Conservation (phyloP, 2,888 invertebrate genomes). For the Cecidostiba fungosa region DNA sequence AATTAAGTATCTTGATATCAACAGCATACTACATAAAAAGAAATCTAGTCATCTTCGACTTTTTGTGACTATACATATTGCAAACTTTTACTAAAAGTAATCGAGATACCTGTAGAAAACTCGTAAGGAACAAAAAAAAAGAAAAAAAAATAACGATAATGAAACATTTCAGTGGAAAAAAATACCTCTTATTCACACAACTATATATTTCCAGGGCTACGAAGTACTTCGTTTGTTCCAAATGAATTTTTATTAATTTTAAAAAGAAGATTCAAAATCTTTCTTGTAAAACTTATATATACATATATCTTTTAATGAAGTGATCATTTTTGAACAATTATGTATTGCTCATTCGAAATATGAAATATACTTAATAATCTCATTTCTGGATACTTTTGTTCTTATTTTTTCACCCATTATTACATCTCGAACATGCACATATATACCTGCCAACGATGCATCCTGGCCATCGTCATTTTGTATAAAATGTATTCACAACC, state of each 20-base stretch:
- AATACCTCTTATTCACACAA: conserved; percentile 20
- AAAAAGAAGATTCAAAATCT: conserved; percentile 45
- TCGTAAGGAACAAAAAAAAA: conserved; percentile 26
- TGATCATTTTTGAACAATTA: conserved; percentile 55
- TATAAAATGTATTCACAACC: neutral
- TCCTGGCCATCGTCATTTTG: neutral
- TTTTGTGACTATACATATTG: conserved; percentile 51
- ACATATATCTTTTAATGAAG: conserved; percentile 40
- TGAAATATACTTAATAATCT: conserved; percentile 61
- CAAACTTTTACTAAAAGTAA: conserved; percentile 51
- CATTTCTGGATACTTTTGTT: conserved; percentile 48
- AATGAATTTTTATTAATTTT: conserved; percentile 47
- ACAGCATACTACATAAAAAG: conserved; percentile 49
- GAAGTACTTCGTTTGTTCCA: conserved; percentile 58
- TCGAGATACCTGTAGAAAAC: conserved; percentile 42
- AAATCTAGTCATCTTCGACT: conserved; percentile 61
- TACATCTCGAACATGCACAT: neutral
- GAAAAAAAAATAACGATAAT: conserved; percentile 19
- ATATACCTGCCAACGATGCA: neutral
- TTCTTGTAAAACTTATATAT: conserved; percentile 44
- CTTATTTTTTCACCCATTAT: conserved; percentile 54
- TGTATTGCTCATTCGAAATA: conserved; percentile 57
- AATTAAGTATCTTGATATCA: conserved; percentile 51
- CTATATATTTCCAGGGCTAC: conserved; percentile 53
- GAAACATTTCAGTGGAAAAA: conserved; percentile 41